These are phyloP conservation scores for Hyposmocoma kahamanoa DNA, from an alignment of 1,140 invertebrate species.

Conservation along the genomic window DNA sequence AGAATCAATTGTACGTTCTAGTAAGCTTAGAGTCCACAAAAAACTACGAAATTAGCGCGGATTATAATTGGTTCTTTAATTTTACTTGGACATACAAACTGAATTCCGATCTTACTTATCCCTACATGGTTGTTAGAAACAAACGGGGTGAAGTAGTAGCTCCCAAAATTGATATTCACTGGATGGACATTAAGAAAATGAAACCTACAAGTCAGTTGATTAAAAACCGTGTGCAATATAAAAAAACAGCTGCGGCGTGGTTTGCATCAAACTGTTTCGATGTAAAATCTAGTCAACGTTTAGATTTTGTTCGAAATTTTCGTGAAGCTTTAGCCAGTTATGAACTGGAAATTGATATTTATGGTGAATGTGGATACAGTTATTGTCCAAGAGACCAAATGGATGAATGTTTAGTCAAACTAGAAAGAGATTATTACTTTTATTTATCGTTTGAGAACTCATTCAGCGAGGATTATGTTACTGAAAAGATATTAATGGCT, in stretches of 20 bases:
- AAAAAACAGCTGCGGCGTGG: conserved; percentile 67
- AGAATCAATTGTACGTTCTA: conserved; percentile 54
- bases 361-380: conserved; percentile 75
- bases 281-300: conserved; percentile 61
- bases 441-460: conserved; percentile 80
- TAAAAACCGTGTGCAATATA: conserved; percentile 30
- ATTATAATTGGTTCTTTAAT: conserved; percentile 71
- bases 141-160: conserved; percentile 36
- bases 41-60: conserved; percentile 36
- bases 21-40: conserved; percentile 47
- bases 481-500: conserved; percentile 44
- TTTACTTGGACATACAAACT: conserved; percentile 80
- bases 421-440: conserved; percentile 74
- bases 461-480: conserved; percentile 73
- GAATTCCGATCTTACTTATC: conserved; percentile 78
- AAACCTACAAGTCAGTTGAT: conserved; percentile 24
- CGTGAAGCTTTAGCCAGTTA: conserved; percentile 59
- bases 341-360: conserved; percentile 75
- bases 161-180: conserved; percentile 36
- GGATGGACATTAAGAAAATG: conserved; percentile 34
- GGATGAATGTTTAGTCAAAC: conserved; percentile 43
- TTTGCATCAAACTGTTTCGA: conserved; percentile 76
- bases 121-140: conserved; percentile 60
- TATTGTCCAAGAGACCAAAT: conserved; percentile 24
- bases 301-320: conserved; percentile 74